Percentiles rank a stretch among this genome's conserved stretches.
Evolutionary conservation across 2,888 invertebrate species (phyloP).

Genomic region (Cephalotes varians): DNA sequence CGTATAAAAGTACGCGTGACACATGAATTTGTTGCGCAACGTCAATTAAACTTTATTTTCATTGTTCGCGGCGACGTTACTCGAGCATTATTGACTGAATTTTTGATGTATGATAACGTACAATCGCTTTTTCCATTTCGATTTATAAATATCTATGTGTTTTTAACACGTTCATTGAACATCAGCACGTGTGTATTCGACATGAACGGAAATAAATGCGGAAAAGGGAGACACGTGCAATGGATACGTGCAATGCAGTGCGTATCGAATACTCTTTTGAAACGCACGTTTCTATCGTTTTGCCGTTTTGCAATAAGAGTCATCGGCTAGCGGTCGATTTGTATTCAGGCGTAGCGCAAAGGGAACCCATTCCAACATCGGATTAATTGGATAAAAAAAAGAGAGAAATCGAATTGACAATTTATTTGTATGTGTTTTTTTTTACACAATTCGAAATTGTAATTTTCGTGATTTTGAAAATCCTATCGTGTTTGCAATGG

Average conservation of each 20-base stretch:
- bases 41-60: constrained; percentile 41
- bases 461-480: background rate
- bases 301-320: constrained; percentile 49
- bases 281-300: constrained; percentile 33
- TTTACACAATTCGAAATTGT: background rate
- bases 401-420: constrained; percentile 18
- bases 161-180: constrained; percentile 43
- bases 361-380: constrained; percentile 34
- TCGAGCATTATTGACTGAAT: constrained; percentile 41
- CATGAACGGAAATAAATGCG: constrained; percentile 43
- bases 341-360: constrained; percentile 38
- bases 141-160: constrained; percentile 46
- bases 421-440: constrained; percentile 14
- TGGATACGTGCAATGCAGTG: constrained; percentile 40
- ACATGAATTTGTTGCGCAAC: background rate
- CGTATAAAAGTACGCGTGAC: background rate
- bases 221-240: constrained; percentile 17
- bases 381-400: constrained; percentile 46
- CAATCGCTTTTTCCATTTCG: constrained; percentile 35
- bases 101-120: constrained; percentile 47
- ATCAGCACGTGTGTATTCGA: constrained; percentile 21
- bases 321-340: constrained; percentile 37
- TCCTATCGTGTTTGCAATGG: background rate
- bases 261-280: constrained; percentile 47
- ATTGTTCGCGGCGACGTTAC: constrained; percentile 22